Evolutionary conservation across 2,113 vertebrate genomes (phyloP).

Genomic region (Cairina moschata): DNA sequence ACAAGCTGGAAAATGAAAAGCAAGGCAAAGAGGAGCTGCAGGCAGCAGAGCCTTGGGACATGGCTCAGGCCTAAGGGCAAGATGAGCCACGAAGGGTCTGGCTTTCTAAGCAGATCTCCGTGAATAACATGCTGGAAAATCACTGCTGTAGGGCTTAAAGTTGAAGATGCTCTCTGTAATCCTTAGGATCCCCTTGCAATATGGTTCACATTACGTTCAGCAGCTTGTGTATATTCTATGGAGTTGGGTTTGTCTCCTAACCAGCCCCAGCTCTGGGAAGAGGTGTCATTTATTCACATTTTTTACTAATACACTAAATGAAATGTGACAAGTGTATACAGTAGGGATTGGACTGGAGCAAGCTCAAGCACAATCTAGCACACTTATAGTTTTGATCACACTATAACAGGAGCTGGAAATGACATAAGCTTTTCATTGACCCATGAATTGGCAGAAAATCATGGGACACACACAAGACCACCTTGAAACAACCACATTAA

Average conservation of each 20-base stretch:
- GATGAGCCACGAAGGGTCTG: not conserved
- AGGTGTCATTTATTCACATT: not conserved
- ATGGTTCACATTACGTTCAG: not conserved
- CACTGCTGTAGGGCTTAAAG: not conserved
- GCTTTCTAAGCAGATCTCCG: not conserved
- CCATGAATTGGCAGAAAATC: too few species aligned
- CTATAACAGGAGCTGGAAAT: not conserved
- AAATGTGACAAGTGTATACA: not conserved
- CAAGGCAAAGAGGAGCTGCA: not conserved
- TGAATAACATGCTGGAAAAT: not conserved
- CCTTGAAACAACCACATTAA: not conserved
- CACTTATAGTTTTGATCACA: not conserved
- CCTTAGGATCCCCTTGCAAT: not conserved
- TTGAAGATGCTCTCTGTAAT: not conserved
- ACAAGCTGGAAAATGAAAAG: not conserved
- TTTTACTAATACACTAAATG: not conserved
- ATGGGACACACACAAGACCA: not conserved
- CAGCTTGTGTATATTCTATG: not conserved
- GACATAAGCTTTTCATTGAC: not conserved
- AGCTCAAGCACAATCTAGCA: not conserved
- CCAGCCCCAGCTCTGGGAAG: not conserved
- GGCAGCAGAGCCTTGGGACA: accelerated
- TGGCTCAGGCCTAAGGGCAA: not conserved
- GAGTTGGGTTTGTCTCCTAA: not conserved
- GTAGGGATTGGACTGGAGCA: not conserved